A percentile compares a stretch with the other conserved stretches of the same genome.
Conservation (phyloP, 2,888 invertebrate genomes). For the Polia nebulosa region DNA sequence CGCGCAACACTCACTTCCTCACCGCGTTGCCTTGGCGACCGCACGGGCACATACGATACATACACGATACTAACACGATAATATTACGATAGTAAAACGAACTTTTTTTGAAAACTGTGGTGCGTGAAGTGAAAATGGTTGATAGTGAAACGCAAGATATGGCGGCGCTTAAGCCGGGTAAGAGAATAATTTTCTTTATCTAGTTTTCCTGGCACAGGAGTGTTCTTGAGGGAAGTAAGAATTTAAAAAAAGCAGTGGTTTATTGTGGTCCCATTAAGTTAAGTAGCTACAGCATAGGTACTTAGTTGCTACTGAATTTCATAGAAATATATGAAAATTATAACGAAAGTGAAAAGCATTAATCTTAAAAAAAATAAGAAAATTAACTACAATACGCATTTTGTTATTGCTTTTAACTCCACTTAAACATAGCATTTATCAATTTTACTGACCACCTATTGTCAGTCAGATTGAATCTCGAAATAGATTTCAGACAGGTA, state of each 20-base stretch:
- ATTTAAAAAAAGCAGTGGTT: too few species aligned
- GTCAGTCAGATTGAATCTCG: not conserved
- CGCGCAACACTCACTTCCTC: conserved; percentile 66
- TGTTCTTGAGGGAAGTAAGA: too few species aligned
- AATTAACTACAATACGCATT: not conserved
- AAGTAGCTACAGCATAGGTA: not conserved
- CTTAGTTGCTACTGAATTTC: not conserved
- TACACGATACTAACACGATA: conserved; percentile 17
- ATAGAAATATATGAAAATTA: not conserved
- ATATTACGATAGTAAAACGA: conserved; percentile 34
- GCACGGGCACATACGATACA: conserved; percentile 25
- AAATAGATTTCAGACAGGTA: not conserved
- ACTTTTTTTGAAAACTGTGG: conserved; percentile 45
- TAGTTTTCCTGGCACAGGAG: too few species aligned
- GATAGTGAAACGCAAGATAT: conserved; percentile 65
- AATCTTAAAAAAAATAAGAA: not conserved
- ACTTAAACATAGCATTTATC: not conserved
- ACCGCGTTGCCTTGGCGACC: conserved; percentile 60
- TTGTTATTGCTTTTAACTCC: not conserved
- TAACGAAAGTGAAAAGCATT: not conserved
- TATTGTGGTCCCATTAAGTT: too few species aligned
- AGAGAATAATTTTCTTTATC: conserved; percentile 31
- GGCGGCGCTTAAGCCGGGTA: conserved; percentile 70
- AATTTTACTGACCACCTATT: not conserved
- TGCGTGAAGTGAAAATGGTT: conserved; percentile 71